These are phyloP conservation scores for Emydocephalus ijimae DNA, from an alignment of 2,113 vertebrate genomes.

Conservation along the genomic window DNA sequence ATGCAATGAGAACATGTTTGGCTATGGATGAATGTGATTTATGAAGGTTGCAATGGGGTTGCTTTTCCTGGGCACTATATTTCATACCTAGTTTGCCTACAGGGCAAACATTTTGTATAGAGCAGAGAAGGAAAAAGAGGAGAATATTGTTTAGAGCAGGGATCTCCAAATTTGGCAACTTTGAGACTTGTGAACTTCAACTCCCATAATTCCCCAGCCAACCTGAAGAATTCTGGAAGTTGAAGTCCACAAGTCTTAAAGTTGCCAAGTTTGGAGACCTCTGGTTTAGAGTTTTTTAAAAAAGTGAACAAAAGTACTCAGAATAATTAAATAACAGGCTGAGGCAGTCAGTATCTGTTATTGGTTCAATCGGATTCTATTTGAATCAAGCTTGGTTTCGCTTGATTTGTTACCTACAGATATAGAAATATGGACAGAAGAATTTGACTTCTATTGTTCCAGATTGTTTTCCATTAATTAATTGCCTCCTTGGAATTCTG, in stretches of 20 bases:
- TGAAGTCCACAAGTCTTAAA: too few relatives aligned
- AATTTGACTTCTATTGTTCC: neutral
- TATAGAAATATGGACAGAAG: neutral
- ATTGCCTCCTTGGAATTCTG: neutral
- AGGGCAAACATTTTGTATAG: neutral
- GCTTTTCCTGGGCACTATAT: neutral
- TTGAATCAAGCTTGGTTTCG: neutral
- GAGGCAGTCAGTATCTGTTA: neutral
- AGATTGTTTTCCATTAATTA: neutral
- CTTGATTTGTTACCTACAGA: neutral
- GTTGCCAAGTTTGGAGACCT: too few relatives aligned
- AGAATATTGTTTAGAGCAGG: neutral
- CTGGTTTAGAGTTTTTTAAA: neutral
- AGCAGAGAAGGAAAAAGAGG: neutral
- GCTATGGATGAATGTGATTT: neutral
- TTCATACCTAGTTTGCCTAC: neutral
- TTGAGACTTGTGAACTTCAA: too few relatives aligned
- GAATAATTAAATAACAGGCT: neutral
- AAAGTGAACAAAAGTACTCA: neutral
- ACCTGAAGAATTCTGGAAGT: too few relatives aligned
- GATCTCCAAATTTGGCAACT: too few relatives aligned
- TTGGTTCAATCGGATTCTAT: neutral
- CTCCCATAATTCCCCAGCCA: too few relatives aligned
- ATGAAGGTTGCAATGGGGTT: neutral
- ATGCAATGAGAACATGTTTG: neutral